These are phyloP conservation scores for Rhodophaea formosa DNA, from an alignment of 2,888 invertebrate species.

Conservation along the genomic window DNA sequence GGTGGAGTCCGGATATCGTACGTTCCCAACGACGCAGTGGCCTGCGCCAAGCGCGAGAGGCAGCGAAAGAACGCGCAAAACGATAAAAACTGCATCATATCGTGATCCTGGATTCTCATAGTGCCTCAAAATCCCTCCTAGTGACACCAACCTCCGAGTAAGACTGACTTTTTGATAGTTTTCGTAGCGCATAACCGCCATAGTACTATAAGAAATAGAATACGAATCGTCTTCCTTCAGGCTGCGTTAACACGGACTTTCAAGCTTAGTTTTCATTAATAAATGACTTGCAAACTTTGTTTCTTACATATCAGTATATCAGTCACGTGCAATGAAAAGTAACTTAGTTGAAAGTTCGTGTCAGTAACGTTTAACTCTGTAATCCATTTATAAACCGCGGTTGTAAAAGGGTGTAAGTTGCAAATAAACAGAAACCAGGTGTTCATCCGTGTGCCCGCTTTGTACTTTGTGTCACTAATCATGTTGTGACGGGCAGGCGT, in stretches of 20 bases:
- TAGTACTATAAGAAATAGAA: constrained; percentile 56
- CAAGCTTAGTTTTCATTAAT: background rate
- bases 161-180: constrained; percentile 76
- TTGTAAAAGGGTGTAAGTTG: constrained; percentile 36
- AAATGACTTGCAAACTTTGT: too few relatives aligned
- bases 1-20: constrained; percentile 95
- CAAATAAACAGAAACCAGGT: constrained; percentile 45
- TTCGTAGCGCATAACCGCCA: constrained; percentile 63
- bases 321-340: background rate
- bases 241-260: constrained; percentile 40
- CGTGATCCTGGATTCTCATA: constrained; percentile 83
- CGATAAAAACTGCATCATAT: constrained; percentile 92
- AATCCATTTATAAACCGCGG: background rate
- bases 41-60: constrained; percentile 87
- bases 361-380: background rate
- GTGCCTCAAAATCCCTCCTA: constrained; percentile 52
- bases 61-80: constrained; percentile 82
- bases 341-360: background rate
- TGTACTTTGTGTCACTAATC: constrained; percentile 35
- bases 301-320: background rate
- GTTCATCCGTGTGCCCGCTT: constrained; percentile 28
- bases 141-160: constrained; percentile 74
- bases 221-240: constrained; percentile 49
- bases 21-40: constrained; percentile 95
- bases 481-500: constrained; percentile 54